phyloP scores from a whole-genome alignment of 2,888 invertebrate genomes.

The Temnothorax ravouxi region DNA sequence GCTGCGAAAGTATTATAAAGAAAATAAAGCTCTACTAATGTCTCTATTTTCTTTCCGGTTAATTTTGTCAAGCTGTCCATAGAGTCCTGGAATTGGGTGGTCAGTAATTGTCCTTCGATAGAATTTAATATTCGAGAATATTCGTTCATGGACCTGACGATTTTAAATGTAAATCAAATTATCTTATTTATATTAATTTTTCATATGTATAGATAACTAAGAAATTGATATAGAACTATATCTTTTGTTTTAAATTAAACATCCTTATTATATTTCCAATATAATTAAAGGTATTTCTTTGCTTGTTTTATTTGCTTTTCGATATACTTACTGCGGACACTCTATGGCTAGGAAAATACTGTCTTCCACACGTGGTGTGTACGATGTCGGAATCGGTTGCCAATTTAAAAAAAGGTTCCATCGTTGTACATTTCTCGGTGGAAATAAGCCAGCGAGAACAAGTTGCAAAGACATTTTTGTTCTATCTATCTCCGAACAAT shows the following conservation, averaged over 20 bases:
- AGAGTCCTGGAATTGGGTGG: slow-evolving; percentile 65
- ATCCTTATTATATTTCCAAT: not conserved
- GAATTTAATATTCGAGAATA: slow-evolving; percentile 64
- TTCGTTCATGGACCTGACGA: slow-evolving; percentile 74
- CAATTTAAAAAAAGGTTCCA: slow-evolving; percentile 89
- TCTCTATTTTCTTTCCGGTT: slow-evolving; percentile 67
- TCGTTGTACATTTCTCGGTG: slow-evolving; percentile 87
- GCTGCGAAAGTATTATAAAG: slow-evolving; percentile 80
- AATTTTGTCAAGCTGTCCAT: slow-evolving; percentile 69
- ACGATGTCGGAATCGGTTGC: slow-evolving; percentile 90
- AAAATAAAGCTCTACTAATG: slow-evolving; percentile 64
- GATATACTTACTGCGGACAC: slow-evolving; percentile 74
- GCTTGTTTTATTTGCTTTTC: not conserved
- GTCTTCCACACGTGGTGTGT: slow-evolving; percentile 65
- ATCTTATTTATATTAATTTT: not conserved
- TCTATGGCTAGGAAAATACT: slow-evolving; percentile 70
- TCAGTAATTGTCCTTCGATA: slow-evolving; percentile 56
- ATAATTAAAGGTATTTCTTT: not conserved
- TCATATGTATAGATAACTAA: not conserved
- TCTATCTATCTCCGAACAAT: slow-evolving; percentile 91
- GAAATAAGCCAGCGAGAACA: slow-evolving; percentile 91
- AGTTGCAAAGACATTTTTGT: slow-evolving; percentile 92
- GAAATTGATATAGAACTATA: not conserved
- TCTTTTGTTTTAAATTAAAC: no score
- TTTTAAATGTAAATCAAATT: not conserved